Base-by-base conservation (phyloP, 2,113 vertebrate species). In the Callionymus lyra region DNA sequence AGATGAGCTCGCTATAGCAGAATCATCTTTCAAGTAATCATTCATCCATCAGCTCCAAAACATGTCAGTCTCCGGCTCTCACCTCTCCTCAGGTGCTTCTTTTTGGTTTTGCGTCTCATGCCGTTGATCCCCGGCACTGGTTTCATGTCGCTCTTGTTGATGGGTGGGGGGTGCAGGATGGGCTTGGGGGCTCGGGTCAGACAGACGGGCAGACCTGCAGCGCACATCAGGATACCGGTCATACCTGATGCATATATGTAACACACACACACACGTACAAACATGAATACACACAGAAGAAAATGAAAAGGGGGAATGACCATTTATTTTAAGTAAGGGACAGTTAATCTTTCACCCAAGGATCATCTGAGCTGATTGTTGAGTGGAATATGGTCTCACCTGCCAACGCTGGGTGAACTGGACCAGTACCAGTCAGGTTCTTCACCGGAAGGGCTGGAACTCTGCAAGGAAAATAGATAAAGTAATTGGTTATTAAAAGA, bases 211-310 rank as follows among this genome's bases (percentile, higher is more conserved):
- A 98, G 82, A 49, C 93, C 94, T 0, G 92, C 93, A 0, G 93
- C 94, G 10, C 93, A 95, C 85, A 98, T 88, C 68, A 98, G 81
- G 77, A 97, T 97, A 53, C 94, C 93, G 0, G 92, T 97, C 91
- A 98, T 98, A 44, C 94, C 94, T 98, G 80, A 57, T 10, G 9
- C 12, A 53, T 47, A 51, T 50, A 21, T 38, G 51, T 38, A 55
- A 2, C 1, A 45, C 12, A 58, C 13, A 55, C 47, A 13, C 44
- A 18, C n/a, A 35, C 40, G 55, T 31, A 59, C 31, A 49, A 13
- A 47, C 34, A 47, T 36, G 48, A 39, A 50, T n/a, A 52, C 43
- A 35, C 17, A 56, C n/a, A 59, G 11, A 60, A 40, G 50, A 33
- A 57, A 45, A 50, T 55, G 19, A 41, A 50, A 51, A 53, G 38